A percentile compares a stretch with the other conserved stretches of the same genome.
These are phyloP conservation scores for Stenotaenia linearis DNA, from an alignment of 2,888 invertebrate species.

Conservation along the genomic window DNA sequence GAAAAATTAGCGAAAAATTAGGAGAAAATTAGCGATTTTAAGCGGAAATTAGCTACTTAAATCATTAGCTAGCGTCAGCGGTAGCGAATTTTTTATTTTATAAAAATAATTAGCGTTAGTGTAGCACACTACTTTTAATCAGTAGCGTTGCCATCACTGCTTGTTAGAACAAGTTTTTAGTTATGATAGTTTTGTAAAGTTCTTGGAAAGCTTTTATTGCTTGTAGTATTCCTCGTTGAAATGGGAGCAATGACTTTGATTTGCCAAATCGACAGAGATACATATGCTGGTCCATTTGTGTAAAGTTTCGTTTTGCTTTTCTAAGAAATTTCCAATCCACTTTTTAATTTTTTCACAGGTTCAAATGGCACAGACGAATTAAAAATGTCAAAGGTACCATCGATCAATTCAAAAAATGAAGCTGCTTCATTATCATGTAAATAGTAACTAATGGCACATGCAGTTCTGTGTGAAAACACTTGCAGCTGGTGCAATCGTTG, in stretches of 20 bases:
- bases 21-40: no score
- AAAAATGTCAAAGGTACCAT: conserved; percentile 35
- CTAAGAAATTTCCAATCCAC: background rate
- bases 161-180: no score
- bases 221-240: conserved; percentile 1
- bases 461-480: conserved; percentile 33
- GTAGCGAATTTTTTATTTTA: no score
- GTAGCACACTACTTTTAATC: no score
- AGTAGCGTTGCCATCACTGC: no score
- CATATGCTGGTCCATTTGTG: background rate
- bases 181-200: no score
- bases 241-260: background rate
- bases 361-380: conserved; percentile 33
- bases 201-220: background rate
- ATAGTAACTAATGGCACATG: background rate
- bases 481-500: conserved; percentile 36
- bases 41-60: no score
- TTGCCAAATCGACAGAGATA: background rate
- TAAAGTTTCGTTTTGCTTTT: background rate
- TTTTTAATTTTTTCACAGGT: background rate
- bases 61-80: no score
- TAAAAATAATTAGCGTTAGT: no score
- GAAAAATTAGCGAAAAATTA: no score
- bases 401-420: conserved; percentile 34
- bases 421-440: background rate